Evolutionary conservation across 1,140 invertebrate species (phyloP).

Genomic region (Drosophila punjabiensis): DNA sequence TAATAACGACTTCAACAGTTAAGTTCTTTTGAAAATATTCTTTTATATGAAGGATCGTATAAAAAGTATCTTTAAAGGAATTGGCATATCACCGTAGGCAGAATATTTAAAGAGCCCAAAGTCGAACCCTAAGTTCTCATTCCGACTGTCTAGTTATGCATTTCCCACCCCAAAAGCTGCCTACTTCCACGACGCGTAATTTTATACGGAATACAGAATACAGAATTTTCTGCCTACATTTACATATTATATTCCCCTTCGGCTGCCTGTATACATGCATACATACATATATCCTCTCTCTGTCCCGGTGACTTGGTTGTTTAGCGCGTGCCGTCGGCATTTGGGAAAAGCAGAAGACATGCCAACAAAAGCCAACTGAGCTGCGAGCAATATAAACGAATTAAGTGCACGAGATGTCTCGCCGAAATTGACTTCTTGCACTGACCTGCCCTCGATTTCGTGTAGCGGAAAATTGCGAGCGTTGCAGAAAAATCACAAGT

Average conservation of each 20-base stretch:
- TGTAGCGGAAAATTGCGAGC: constrained; percentile 40
- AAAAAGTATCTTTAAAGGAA: not conserved
- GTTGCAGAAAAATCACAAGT: constrained; percentile 62
- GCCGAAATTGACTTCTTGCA: constrained; percentile 26
- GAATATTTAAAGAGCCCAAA: not conserved
- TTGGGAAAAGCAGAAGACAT: constrained; percentile 40
- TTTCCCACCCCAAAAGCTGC: constrained; percentile 9
- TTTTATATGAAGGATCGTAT: not conserved
- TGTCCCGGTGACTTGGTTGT: not conserved
- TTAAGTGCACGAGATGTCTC: constrained; percentile 35
- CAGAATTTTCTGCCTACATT: constrained; percentile 52
- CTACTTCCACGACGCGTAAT: constrained; percentile 9
- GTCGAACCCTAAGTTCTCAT: constrained; percentile 14
- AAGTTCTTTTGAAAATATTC: not conserved
- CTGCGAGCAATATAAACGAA: constrained; percentile 57
- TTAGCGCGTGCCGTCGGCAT: constrained; percentile 61
- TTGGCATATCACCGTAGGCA: no score
- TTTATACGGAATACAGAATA: constrained; percentile 46
- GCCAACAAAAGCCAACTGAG: constrained; percentile 11
- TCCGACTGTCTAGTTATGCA: constrained; percentile 11
- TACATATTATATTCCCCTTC: constrained; percentile 37
- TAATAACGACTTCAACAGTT: not conserved
- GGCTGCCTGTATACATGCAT: constrained; percentile 7
- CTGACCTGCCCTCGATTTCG: constrained; percentile 53
- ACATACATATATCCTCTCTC: constrained; percentile 10